A percentile compares a stretch with the other conserved stretches of the same genome.
Evolutionary conservation across 2,797 vertebrate genomes (phyloP).

Genomic region (Sciurus carolinensis): DNA sequence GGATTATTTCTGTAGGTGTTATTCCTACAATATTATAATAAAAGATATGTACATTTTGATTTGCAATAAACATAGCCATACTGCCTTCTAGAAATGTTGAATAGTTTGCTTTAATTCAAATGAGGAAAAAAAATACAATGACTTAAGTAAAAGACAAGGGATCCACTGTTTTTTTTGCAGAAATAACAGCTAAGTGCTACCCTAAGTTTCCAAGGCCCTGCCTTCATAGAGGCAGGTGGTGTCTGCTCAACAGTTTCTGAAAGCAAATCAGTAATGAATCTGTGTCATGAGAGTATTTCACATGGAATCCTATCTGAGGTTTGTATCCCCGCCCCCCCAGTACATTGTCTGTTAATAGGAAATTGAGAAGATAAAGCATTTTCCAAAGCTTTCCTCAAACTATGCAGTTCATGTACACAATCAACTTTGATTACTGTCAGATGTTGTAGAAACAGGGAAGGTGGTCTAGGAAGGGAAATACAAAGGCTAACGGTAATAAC

Average conservation of each 20-base stretch:
- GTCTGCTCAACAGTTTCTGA: background rate
- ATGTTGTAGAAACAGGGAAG: background rate
- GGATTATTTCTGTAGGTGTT: conserved; percentile 21
- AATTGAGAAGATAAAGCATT: background rate
- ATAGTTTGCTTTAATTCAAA: conserved; percentile 27
- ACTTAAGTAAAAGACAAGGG: background rate
- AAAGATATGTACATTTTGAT: conserved; percentile 22
- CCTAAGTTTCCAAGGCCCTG: background rate
- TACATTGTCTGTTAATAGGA: background rate
- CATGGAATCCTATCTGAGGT: background rate
- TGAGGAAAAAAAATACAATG: background rate
- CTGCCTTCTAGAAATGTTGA: conserved; percentile 14
- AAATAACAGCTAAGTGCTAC: background rate
- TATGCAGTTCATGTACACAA: background rate
- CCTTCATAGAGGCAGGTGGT: background rate
- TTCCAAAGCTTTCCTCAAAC: background rate
- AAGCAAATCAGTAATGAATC: background rate
- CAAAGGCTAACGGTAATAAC: background rate
- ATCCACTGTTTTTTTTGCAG: background rate
- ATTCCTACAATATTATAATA: background rate
- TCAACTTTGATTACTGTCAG: background rate
- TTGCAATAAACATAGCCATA: conserved; percentile 27
- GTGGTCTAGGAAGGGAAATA: background rate
- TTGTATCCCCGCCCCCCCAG: background rate
- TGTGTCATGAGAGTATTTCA: background rate